Conservation (phyloP, 2,797 vertebrate genomes). For the Sphenodon punctatus region DNA sequence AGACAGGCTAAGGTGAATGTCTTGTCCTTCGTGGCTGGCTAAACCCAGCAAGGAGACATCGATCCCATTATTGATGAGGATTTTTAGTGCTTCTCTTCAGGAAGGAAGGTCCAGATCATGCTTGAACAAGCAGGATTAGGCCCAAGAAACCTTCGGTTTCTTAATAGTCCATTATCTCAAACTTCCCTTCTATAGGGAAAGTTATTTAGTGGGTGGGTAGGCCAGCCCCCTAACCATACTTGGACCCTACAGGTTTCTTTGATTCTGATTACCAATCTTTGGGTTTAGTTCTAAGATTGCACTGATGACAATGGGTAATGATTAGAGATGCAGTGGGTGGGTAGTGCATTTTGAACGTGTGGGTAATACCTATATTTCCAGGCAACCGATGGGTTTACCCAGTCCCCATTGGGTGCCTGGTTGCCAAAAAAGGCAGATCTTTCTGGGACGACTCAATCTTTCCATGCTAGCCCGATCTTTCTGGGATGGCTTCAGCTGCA, state of each 20-base stretch:
- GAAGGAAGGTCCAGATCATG: background rate
- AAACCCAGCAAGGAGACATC: background rate
- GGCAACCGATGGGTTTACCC: too few species aligned
- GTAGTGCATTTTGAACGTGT: too few species aligned
- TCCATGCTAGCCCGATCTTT: too few species aligned
- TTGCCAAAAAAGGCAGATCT: too few species aligned
- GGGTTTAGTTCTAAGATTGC: background rate
- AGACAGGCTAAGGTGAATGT: background rate
- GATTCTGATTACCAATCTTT: background rate
- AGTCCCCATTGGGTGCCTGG: too few species aligned
- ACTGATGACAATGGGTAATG: too few species aligned
- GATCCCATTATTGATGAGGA: background rate
- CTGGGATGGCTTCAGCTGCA: too few species aligned
- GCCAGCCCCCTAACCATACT: background rate
- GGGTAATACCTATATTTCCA: too few species aligned
- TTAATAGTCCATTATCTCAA: too few species aligned
- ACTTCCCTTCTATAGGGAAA: background rate
- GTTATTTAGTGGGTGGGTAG: too few species aligned
- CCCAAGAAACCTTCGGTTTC: background rate
- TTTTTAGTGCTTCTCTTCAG: background rate
- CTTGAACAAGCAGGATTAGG: background rate
- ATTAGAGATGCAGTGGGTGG: background rate
- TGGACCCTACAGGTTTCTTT: background rate
- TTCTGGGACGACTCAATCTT: too few species aligned
- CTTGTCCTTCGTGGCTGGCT: fast-evolving